Base-by-base conservation (phyloP, 2,797 vertebrate genomes). In the Gouania willdenowi region DNA sequence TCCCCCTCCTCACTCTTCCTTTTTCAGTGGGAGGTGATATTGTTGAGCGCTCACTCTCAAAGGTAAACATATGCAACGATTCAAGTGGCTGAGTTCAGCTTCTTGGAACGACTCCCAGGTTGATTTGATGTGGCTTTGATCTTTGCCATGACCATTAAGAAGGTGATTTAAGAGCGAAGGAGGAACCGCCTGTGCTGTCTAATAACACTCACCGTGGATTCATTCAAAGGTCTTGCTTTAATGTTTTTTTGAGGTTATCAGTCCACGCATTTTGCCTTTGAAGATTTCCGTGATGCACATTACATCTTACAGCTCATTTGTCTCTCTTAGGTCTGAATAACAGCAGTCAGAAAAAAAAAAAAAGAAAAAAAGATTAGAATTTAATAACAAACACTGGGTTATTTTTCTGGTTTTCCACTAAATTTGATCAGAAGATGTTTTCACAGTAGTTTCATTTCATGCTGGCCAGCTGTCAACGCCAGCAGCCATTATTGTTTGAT, bases 111-210 rank as follows among this genome's bases (percentile, higher is more conserved):
- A 66, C 36, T 42, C 31, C 32, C 5, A 4, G 41, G 47, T 38
- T 45, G 30, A 21, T 22, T 30, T 28, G 18, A 28, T 36, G 26
- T 12, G 15, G 59, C 56, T 64, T 37, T 48, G 36, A 64, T 64
- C 51, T 60, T 37, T 16, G 45, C 19, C 23, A 39, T 48, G 45
- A 49, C 52, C 33, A 38, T 57, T 47, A 14, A 56, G 13, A 14
- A 38, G 47, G 64, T 42, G 47, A 77, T 75, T 49, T 38, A 22
- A 48, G 33, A 37, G 60, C 59, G 53, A 70, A 64, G 55, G 29
- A 12, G 41, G 26, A 5, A 1, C 16, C 15, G 35, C 10, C 1
- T 10, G 10, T 10, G 10, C 59, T 16, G 10, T 8, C 37, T 67
- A n/a, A n/a, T n/a, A n/a, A n/a, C n/a, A n/a, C n/a, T n/a, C n/a